Conservation (phyloP, 2,888 invertebrate species). For the Phortica magna region DNA sequence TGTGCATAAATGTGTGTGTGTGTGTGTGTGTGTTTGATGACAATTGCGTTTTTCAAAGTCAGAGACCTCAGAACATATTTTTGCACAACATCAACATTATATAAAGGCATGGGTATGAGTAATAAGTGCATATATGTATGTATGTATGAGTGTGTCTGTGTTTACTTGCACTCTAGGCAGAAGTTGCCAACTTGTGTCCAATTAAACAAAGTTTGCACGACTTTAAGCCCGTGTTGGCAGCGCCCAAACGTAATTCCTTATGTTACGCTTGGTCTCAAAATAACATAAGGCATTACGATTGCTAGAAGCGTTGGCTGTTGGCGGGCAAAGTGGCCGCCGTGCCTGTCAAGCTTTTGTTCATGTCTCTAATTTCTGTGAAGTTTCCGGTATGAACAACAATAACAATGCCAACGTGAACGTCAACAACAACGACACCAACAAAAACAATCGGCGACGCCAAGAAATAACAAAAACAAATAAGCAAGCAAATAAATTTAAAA, state of each 20-base stretch:
- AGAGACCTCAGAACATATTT: conserved; percentile 53
- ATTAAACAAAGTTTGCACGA: too few relatives aligned
- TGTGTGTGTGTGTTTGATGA: conserved; percentile 3
- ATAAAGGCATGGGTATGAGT: neutral
- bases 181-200: conserved; percentile 32
- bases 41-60: conserved; percentile 52
- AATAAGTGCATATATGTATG: neutral
- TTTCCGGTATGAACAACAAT: conserved; percentile 60
- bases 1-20: neutral
- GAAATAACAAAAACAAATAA: conserved; percentile 44
- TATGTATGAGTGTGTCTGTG: neutral
- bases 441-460: conserved; percentile 41
- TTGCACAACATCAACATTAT: neutral
- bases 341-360: conserved; percentile 21
- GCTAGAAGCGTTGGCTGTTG: neutral
- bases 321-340: neutral
- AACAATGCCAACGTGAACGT: too few relatives aligned
- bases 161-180: neutral
- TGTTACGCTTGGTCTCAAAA: too few relatives aligned
- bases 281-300: too few relatives aligned
- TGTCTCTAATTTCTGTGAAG: conserved; percentile 48
- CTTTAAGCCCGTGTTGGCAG: too few relatives aligned
- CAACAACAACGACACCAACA: conserved; percentile 36
- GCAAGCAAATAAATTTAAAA: conserved; percentile 53
- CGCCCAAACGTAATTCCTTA: too few relatives aligned